A percentile compares a stretch with the other conserved stretches of the same genome.
These are phyloP conservation scores for Porites rus DNA, from an alignment of 92 coral and sea anemone species.

Conservation along the genomic window DNA sequence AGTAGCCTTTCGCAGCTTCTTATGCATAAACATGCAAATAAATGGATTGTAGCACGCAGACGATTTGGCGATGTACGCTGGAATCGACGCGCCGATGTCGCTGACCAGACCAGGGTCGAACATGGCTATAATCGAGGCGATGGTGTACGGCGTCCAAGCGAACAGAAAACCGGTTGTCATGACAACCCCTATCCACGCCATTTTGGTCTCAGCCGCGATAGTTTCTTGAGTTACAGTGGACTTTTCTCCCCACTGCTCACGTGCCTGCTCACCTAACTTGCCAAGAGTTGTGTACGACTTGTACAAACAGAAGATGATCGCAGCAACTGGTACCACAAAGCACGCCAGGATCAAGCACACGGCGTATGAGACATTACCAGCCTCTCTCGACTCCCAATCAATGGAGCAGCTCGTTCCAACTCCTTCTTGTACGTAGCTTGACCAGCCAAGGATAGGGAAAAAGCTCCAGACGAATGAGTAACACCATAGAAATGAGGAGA, in stretches of 20 bases:
- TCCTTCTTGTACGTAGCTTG: constrained; percentile 34
- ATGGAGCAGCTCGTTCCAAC: constrained; percentile 53
- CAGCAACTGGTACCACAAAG: constrained; percentile 27
- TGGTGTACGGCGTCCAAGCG: constrained; percentile 53
- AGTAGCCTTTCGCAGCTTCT: constrained; percentile 19
- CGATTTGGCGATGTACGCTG: constrained; percentile 51
- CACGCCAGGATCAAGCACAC: constrained; percentile 19
- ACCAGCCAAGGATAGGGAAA: constrained; percentile 48
- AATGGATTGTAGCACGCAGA: constrained; percentile 52
- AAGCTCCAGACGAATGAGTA: constrained; percentile 42
- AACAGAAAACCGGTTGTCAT: constrained; percentile 27
- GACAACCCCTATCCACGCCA: constrained; percentile 15
- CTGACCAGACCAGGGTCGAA: constrained; percentile 10
- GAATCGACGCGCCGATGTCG: constrained; percentile 42
- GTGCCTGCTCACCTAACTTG: constrained; percentile 1
- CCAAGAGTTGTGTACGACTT: not conserved
- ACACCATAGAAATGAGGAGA: constrained; percentile 19
- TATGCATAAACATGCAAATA: constrained; percentile 35
- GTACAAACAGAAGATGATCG: constrained; percentile 8
- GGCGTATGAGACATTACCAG: not conserved
- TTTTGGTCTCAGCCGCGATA: constrained; percentile 26
- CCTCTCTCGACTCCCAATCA: constrained; percentile 21
- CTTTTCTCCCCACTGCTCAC: constrained; percentile 26
- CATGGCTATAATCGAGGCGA: constrained; percentile 17
- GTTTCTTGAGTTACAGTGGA: constrained; percentile 15